These are phyloP conservation scores for Eilema depressum DNA, from an alignment of 2,888 invertebrate species.

Conservation along the genomic window DNA sequence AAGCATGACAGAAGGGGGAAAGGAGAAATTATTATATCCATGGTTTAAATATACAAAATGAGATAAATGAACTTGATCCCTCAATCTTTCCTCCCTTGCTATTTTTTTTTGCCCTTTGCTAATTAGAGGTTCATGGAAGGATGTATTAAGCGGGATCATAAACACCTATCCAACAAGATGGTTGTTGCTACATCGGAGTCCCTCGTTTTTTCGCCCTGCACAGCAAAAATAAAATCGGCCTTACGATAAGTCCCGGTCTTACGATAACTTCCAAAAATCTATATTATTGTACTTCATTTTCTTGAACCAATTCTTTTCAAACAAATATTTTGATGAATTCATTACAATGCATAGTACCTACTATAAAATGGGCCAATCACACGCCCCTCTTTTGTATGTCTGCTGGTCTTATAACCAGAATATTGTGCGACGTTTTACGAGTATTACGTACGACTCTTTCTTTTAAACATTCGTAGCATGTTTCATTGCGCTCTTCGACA, in stretches of 20 bases:
- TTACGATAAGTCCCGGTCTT: too few relatives aligned
- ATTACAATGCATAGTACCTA: background rate
- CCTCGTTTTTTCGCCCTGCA: background rate
- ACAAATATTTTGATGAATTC: constrained; percentile 1
- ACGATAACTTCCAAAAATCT: too few relatives aligned
- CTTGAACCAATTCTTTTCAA: background rate
- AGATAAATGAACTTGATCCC: too few relatives aligned
- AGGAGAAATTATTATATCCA: background rate
- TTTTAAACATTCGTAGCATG: constrained; percentile 51
- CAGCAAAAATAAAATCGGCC: background rate
- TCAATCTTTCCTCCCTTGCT: background rate
- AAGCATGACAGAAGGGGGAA: background rate
- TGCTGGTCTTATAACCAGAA: constrained; percentile 40
- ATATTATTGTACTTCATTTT: constrained; percentile 1
- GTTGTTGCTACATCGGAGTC: background rate
- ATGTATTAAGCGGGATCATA: background rate
- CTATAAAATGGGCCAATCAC: constrained; percentile 32
- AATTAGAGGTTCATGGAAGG: background rate
- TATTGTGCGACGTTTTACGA: constrained; percentile 59
- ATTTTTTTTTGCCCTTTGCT: background rate
- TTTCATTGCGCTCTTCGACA: constrained; percentile 39
- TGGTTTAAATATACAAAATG: too few relatives aligned
- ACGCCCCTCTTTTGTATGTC: constrained; percentile 25
- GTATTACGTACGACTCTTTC: constrained; percentile 48
- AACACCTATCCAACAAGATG: background rate